Evolutionary conservation across 2,797 vertebrate species (phyloP), one percentile per base, ranked within the genome.

Genomic region (Falco cherrug): DNA sequence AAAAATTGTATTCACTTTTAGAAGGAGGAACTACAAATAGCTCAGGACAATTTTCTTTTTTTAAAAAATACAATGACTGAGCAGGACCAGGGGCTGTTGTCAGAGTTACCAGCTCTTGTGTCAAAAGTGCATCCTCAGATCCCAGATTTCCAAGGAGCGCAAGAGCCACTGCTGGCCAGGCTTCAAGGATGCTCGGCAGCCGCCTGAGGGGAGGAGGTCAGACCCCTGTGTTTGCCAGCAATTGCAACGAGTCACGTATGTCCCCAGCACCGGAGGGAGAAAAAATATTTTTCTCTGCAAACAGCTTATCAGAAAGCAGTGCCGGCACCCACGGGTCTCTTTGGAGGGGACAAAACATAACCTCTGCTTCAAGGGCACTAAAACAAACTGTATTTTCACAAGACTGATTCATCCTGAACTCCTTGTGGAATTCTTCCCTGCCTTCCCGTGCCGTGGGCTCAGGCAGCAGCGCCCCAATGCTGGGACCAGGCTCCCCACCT

Each of bases 21-120:
- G 74, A 86, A 95, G 86, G 45, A 95, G 21, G 56, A 74, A 87
- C 45, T 89, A 84, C 87, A 96, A 96, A 90, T 89, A 94, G 71
- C 56, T 63, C 7, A 33, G 74, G 51, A 61, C 11, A 65, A 64
- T 71, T 87, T 88, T 61, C 22, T 39, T 39, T 89, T 91, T 54
- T 29, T 13, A n/a, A 79, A 56, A 69, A 76, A 48, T 13, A 2
- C 48, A 51, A 31, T 8, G 43, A 7, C 8, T 1, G 11, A 9
- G 12, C 24, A 7, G 25, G 12, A 9, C 12, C 24, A 7, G 25
- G n/a, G 71, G 74, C 5, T 65, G 91, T 21, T 47, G 78, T 57
- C 71, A 70, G 68, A 45, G 71, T 70, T 61, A 77, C 35, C 51
- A 21, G 69, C 24, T 57, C 51, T 68, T 0, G 0, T 79, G 91